Evolutionary conservation across 2,888 invertebrate genomes (phyloP).

Genomic region (Callimorpha dominula): DNA sequence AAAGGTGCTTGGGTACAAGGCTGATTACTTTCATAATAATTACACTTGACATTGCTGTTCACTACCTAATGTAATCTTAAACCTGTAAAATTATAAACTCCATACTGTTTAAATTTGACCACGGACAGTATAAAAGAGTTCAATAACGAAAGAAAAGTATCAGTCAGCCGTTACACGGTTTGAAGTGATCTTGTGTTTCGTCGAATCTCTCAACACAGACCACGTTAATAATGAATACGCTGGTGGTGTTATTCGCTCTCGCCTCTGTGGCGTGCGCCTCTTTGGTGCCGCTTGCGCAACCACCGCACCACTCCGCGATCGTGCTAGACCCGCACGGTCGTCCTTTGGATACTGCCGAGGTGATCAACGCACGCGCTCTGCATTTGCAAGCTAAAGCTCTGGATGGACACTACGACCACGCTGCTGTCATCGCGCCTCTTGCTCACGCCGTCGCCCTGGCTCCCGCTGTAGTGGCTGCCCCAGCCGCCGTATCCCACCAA

Average conservation of each 20-base stretch:
- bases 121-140: conserved; percentile 73
- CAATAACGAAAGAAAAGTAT: conserved; percentile 61
- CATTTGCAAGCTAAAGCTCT: conserved; percentile 83
- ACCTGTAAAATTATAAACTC: conserved; percentile 56
- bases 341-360: conserved; percentile 83
- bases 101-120: conserved; percentile 51
- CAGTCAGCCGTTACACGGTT: conserved; percentile 71
- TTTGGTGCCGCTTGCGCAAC: conserved; percentile 79
- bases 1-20: conserved; percentile 69
- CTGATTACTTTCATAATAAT: conserved; percentile 75
- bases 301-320: conserved; percentile 77
- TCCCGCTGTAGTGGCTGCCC: conserved; percentile 49
- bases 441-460: conserved; percentile 33
- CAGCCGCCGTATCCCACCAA: conserved; percentile 73
- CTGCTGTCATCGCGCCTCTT: conserved; percentile 58
- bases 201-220: conserved; percentile 66
- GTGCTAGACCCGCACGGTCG: conserved; percentile 82
- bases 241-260: conserved; percentile 89
- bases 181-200: conserved; percentile 75
- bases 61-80: conserved; percentile 60
- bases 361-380: conserved; percentile 80
- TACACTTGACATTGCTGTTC: conserved; percentile 77
- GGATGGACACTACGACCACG: conserved; percentile 64
- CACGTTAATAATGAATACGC: conserved; percentile 72
- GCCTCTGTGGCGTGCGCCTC: conserved; percentile 87